A percentile compares a stretch with the other conserved stretches of the same genome.
phyloP scores from a whole-genome alignment of 1,140 invertebrate species.

The Metaphire vulgaris region DNA sequence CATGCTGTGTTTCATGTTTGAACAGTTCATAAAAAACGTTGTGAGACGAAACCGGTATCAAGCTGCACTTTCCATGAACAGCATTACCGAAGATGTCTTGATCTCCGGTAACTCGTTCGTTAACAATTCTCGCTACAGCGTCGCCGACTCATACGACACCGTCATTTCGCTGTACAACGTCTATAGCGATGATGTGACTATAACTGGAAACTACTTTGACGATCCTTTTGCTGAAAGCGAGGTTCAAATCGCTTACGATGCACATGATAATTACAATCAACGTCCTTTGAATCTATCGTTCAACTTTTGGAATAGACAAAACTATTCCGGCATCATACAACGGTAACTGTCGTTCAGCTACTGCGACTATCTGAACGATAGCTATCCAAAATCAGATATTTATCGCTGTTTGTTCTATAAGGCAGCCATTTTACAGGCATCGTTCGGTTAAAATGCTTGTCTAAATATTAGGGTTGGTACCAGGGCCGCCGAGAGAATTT shows the following conservation, averaged over 20 bases:
- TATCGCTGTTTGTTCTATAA: not conserved
- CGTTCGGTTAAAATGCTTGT: not conserved
- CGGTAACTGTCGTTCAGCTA: not conserved
- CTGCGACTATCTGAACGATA: not conserved
- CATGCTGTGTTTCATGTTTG: no score
- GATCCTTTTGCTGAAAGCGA: not conserved
- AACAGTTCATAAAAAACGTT: not conserved
- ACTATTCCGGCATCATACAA: not conserved
- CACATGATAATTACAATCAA: not conserved
- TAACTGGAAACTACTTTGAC: not conserved
- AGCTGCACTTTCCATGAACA: not conserved
- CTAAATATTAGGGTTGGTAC: no score
- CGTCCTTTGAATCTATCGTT: not conserved
- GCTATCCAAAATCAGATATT: no score
- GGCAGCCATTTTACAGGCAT: not conserved
- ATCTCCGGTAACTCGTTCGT: not conserved
- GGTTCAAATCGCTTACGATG: not conserved
- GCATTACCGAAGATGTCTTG: not conserved
- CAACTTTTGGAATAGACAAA: not conserved
- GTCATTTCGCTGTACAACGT: no score
- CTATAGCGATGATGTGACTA: not conserved
- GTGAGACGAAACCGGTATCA: not conserved
- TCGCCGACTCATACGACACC: no score
- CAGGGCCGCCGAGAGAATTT: no score
- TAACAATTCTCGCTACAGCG: not conserved